Base-by-base conservation (phyloP, 2,113 vertebrate genomes). In the Myotis yumanensis region DNA sequence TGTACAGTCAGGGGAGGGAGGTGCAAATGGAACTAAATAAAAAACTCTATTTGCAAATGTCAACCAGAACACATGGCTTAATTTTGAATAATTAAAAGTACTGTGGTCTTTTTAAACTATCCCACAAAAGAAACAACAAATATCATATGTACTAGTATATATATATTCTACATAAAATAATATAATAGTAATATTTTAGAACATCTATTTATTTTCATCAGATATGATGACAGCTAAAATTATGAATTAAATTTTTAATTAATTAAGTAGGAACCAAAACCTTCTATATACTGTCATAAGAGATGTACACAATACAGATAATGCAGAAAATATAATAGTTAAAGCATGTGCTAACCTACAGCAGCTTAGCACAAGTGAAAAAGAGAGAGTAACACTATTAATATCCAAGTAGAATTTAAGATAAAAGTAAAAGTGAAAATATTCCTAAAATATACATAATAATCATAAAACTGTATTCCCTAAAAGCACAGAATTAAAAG, bases 381-480 rank as follows among this genome's bases (percentile, higher is more conserved):
- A 54, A 72, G n/a, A 66, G 11, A 4, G 48, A 66, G 22, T 23
- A 48, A 83, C 30, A 88, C 23, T 51, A 77, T 76, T 71, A 71
- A 92, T 43, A 92, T 64, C 20, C 73, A 91, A 51, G 25, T 57
- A 48, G n/a, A 92, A 92, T n/a, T 85, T 89, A 54, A 89, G 68
- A 43, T 87, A 43, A 57, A 86, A 30, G 18, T 32, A 18, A 22
- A 71, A 80, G 4, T 93, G 7, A 81, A 87, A 16, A 83, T 16
- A 43, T 52, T 37, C 5, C 17, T 43, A 59, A 77, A 81, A 75
- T 32, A 48, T 57, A 14, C 23, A 23, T 12, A 71, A 37, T 71
- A 76, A 46, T 90, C 28, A 35, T 83, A 40, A 91, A 86, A 79
- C 7, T 22, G 1, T 75, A 59, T 40, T 14, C 3, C 9, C 30